Evolutionary conservation across 1,140 invertebrate genomes (phyloP), one percentile per base, ranked within the genome.

Genomic region (Geopemphigus sp.): DNA sequence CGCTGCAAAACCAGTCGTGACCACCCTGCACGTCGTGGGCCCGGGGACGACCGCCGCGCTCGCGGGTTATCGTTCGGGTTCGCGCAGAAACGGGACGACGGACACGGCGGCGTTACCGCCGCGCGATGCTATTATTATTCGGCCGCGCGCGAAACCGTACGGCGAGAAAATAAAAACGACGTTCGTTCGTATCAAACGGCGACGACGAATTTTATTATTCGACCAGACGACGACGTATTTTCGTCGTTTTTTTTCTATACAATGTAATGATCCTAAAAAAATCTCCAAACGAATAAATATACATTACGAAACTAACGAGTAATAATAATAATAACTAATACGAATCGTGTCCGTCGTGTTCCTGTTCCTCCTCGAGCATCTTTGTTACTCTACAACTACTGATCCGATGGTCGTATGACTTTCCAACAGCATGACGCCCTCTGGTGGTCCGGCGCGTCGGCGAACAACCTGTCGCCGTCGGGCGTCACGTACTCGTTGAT

Each of bases 361-460:
- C 32, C 3, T 8, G 32, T 39, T 4, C 8, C 32, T 8, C 32
- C 3, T 39, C 32, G 32, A 4, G 32, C 32, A 8, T 39, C 3
- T 39, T 8, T 39, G 3, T 39, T 39, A 3, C 8, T 39, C 32
- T 39, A 4, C 32, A n/a, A n/a, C 32, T 39, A 39, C 32, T 39
- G 32, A n/a, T n/a, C n/a, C n/a, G n/a, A n/a, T 45, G 59, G 59
- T 76, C 39, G 53, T 76, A 83, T 81, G 26, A 83, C 84, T 86
- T 94, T 94, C 90, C 92, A 94, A 72, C 91, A 91, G 17, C 92
- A 91, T 80, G 92, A 85, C 15, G 90, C 91, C 83, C 89, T 85
- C 86, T 93, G 91, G 76, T 89, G 87, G 83, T 94, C 91, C 0
- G 91, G 90, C 5, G 93, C 93, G 81, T 89, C 85, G 0, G 86